Evolutionary conservation across 2,888 invertebrate species (phyloP), one percentile per base, ranked within the genome.

Genomic region (Lacanobia wlatinum): DNA sequence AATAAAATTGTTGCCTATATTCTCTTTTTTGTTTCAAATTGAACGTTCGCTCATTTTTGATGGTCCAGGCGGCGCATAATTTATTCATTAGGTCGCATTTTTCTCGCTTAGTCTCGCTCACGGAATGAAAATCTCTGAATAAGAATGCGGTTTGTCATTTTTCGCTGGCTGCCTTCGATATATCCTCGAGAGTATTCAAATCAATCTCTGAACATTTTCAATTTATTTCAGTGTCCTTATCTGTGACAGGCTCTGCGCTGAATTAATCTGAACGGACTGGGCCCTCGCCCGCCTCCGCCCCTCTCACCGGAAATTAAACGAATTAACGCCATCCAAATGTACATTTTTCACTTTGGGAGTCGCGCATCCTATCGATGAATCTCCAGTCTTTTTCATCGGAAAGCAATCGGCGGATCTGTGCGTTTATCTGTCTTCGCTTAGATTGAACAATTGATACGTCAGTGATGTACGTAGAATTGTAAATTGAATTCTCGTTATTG

Each of bases 241-340:
- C 96, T 94, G 94, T 93, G 94, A 94, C 94, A 93, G 95, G 91
- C 92, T 94, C 93, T 92, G 94, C 92, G 93, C 92, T 94, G 96
- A 96, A 96, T 96, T 96, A 96, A 96, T 96, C 96, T 96, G 95
- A 92, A 90, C 94, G 93, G 92, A 92, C 94, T 90, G 90, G 83
- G 85, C 90, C 87, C 84, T 85, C 87, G 76, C 87, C 84, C 69
- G 88, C 89, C 83, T 87, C 87, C 81, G 84, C 82, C 89, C 90
- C 92, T 92, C 95, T 93, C 94, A 94, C 96, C 96, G 96, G 96
- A 96, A 96, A 96, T 96, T 96, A 96, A 96, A 96, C 96, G 96
- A 96, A 96, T 96, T 96, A 96, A 96, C 96, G 95, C 96, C 94
- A 94, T 96, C 96, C 95, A 95, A 96, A 96, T 95, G 96, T 96